phyloP scores from a whole-genome alignment of 2,797 vertebrate species.

The Rhyacichthys aspro region DNA sequence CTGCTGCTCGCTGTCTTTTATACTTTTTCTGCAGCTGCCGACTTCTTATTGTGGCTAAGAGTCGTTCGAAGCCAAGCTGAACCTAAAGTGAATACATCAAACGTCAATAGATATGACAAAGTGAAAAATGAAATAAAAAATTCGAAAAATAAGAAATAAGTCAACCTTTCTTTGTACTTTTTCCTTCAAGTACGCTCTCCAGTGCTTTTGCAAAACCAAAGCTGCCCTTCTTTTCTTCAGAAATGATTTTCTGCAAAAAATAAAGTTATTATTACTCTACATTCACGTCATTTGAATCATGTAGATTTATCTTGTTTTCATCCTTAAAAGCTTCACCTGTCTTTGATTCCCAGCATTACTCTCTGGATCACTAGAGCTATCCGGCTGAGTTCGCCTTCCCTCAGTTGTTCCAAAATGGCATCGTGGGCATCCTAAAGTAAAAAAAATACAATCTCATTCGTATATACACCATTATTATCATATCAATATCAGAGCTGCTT shows the following conservation, averaged over 20 bases:
- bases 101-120: neutral
- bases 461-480: neutral
- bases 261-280: neutral
- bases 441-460: neutral
- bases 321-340: conserved; percentile 80
- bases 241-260: conserved; percentile 83
- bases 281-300: no score
- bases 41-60: conserved; percentile 81
- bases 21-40: conserved; percentile 70
- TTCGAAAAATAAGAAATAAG: neutral
- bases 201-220: conserved; percentile 85
- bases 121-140: conserved; percentile 4
- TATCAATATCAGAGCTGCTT: no score
- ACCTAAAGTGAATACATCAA: conserved; percentile 50
- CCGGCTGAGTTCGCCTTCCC: conserved; percentile 79
- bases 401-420: conserved; percentile 81
- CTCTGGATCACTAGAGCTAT: conserved; percentile 88
- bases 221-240: conserved; percentile 84
- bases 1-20: conserved; percentile 49
- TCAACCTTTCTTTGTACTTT: conserved; percentile 78
- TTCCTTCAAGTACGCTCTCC: conserved; percentile 80
- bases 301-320: neutral
- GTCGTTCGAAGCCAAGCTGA: conserved; percentile 81
- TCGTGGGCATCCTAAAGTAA: conserved; percentile 87
- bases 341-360: conserved; percentile 83